These are phyloP conservation scores for Gorsachius magnificus DNA, from an alignment of 2,797 vertebrate species.

Conservation along the genomic window DNA sequence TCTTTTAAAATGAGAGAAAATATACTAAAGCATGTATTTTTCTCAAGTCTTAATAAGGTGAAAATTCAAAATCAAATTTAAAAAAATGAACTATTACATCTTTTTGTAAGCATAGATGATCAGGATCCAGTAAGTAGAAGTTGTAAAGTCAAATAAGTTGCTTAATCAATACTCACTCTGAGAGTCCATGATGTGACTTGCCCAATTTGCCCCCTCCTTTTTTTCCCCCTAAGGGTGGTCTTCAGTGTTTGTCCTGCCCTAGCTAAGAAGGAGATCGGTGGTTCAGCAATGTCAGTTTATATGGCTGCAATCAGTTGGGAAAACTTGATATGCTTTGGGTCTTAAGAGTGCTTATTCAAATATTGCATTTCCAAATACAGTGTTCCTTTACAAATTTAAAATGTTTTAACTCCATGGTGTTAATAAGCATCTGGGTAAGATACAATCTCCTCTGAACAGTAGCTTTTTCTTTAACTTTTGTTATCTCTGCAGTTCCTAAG, in stretches of 20 bases:
- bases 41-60: background rate
- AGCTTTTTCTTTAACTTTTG: background rate
- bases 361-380: background rate
- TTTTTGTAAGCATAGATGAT: background rate
- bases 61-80: background rate
- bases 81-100: background rate
- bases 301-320: background rate
- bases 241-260: background rate
- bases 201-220: background rate
- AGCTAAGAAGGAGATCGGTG: background rate
- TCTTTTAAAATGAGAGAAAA: background rate
- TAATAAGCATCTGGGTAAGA: background rate
- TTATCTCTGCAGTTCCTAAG: background rate
- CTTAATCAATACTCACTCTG: background rate
- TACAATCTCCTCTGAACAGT: background rate
- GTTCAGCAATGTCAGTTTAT: background rate
- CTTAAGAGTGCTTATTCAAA: background rate
- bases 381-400: background rate
- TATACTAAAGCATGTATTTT: background rate
- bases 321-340: background rate
- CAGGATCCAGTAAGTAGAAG: background rate
- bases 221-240: background rate
- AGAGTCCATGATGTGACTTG: background rate
- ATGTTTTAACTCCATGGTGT: background rate
- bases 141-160: background rate